Evolutionary conservation across 2,797 vertebrate genomes (phyloP), one percentile per base, ranked within the genome.

Genomic region (Poeciliopsis gracilis): DNA sequence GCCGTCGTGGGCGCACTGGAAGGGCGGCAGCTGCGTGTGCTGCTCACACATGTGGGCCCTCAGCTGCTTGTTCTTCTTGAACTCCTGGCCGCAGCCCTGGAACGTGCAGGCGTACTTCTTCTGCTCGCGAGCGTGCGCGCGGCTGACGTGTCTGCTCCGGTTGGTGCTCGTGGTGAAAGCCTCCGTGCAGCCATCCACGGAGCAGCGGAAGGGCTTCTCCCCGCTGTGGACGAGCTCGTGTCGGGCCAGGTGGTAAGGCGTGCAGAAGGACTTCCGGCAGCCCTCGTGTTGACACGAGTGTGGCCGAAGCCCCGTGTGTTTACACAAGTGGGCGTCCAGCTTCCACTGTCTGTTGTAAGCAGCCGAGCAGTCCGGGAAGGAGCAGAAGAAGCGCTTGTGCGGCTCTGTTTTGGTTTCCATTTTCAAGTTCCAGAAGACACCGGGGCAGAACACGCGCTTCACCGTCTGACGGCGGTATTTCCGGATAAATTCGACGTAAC

Each of bases 11-110:
- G 77, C 76, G 90, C 98, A 99, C 95, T 85, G 93, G 90, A 97
- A 98, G 0, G 93, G 92, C 0, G 95, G 96, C 43, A 95, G 90
- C 0, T 87, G 93, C 2, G 95, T 96, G 86, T 99, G 98, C 75
- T 97, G 96, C 77, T 96, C 95, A 80, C 94, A 97, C 81, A 97
- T 89, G 83, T 99, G 98, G 23, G 88, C 81, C 89, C 95, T 98
- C 28, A 99, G 96, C 90, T 96, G 97, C 73, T 97, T 97, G 89
- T 99, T 96, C 79, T 99, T 99, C 94, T 80, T 97, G 92, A 99
- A 99, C 47, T 93, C 85, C 55, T 95, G 93, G 23, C 90, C 89
- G 85, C 98, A 99, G 76, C 94, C 96, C 61, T 96, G 95, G 57
- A 94, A 95, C 30, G 59, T 79, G 73, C 98, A 99, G 79, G 76